A percentile compares a stretch with the other conserved stretches of the same genome.
These are phyloP conservation scores for Glaucomys volans DNA, from an alignment of 2,113 vertebrate species.

Conservation along the genomic window DNA sequence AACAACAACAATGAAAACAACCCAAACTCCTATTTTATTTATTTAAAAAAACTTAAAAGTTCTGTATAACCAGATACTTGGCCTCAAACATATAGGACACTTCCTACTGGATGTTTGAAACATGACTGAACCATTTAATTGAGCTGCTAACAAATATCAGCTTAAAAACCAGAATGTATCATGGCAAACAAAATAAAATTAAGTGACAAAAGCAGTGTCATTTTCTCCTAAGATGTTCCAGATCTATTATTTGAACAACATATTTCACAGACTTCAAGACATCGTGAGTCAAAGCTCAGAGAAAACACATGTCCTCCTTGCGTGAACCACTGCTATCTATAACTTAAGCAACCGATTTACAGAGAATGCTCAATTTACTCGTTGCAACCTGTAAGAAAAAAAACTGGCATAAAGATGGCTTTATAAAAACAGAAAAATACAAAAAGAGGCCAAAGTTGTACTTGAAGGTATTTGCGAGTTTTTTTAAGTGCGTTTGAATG, in stretches of 20 bases:
- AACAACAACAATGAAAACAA: too few species aligned
- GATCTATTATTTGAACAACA: not conserved
- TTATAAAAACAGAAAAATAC: constrained; percentile 37
- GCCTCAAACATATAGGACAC: not conserved
- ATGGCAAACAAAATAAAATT: constrained; percentile 18
- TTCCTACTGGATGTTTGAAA: constrained; percentile 8
- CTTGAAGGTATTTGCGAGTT: not conserved
- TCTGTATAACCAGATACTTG: not conserved
- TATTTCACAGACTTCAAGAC: constrained; percentile 34
- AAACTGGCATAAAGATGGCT: not conserved
- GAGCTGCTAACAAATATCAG: constrained; percentile 2
- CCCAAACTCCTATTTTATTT: not conserved
- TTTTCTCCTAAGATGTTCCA: constrained; percentile 7
- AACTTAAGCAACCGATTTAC: not conserved
- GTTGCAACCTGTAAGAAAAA: constrained; percentile 12
- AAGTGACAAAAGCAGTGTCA: not conserved
- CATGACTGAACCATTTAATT: not conserved
- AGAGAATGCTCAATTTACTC: not conserved
- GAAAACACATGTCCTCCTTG: not conserved
- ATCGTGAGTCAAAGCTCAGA: constrained; percentile 5
- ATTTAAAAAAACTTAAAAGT: not conserved
- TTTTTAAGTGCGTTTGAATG: not conserved
- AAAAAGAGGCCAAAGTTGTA: not conserved
- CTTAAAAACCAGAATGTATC: constrained; percentile 8
- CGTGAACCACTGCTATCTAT: not conserved